Base-by-base conservation (phyloP, 2,888 invertebrate species). In the Drosophila histrio region DNA sequence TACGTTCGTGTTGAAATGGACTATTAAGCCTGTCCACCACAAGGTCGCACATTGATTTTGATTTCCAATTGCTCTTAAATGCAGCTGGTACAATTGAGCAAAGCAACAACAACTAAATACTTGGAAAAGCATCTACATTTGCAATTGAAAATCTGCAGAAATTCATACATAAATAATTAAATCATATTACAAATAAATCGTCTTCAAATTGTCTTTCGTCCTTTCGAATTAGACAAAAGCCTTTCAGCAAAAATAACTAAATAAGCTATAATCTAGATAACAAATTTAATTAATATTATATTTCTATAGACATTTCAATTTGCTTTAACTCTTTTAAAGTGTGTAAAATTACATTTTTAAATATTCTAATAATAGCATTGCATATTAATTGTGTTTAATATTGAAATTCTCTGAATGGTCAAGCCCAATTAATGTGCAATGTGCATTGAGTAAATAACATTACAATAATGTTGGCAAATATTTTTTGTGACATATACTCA, bases 11-110 rank as follows among this genome's bases (percentile, higher is more conserved):
- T 13, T 17, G 28, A 22, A 61, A 41, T 24, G 28, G n/a, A 36
- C 22, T 2, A 15, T 41, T 8, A 7, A 30, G 11, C 9, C 47
- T 26, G 11, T n/a, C 24, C 17, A 11, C n/a, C 43, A 7, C 70
- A 63, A 63, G 21, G 24, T 6, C 24, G 21, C 8, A 19, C 8
- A n/a, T 66, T 52, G 52, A 65, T 43, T 52, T 57, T 9, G 39
- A 39, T 56, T 38, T 38, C 7, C 43, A 32, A n/a, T 17, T 44
- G 21, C 43, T 7, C 21, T n/a, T 21, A 32, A 63, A 46, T 15
- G 34, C n/a, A 19, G 7, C 9, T 17, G 19, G 32, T 26, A 30
- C 39, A 6, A 22, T 39, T 44, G 19, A 22, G 3, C 7, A 28
- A 22, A 22, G 7, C 47, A 39, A 38, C 41, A 26, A 34, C 22